Conservation (phyloP, 2,113 vertebrate genomes). For the Macrotus californicus region DNA sequence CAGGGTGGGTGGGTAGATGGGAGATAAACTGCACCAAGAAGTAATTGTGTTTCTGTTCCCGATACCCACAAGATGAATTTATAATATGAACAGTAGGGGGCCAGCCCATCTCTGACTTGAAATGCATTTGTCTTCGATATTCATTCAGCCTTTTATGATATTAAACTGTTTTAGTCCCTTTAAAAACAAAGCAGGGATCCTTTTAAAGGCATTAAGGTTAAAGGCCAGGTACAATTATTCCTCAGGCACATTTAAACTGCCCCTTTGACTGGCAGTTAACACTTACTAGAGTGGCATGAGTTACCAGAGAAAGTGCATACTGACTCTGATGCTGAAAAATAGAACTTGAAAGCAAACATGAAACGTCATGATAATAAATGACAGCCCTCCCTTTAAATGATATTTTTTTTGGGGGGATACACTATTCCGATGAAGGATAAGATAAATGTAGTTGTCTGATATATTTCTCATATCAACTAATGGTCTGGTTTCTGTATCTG, state of each 20-base stretch:
- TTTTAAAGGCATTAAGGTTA: constrained; percentile 66
- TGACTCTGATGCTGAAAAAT: background rate
- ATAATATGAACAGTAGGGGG: constrained; percentile 47
- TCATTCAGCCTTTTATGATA: constrained; percentile 61
- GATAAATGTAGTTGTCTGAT: constrained; percentile 24
- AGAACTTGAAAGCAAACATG: background rate
- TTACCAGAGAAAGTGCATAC: background rate
- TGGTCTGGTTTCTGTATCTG: background rate
- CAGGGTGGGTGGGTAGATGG: accelerated
- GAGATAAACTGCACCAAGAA: background rate
- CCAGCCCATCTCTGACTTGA: constrained; percentile 17
- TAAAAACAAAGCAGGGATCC: constrained; percentile 42
- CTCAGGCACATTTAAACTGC: constrained; percentile 27
- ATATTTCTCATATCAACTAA: constrained; percentile 12
- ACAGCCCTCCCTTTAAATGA: background rate
- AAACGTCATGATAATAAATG: constrained; percentile 16
- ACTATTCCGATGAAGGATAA: constrained; percentile 25
- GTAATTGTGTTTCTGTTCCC: constrained; percentile 46
- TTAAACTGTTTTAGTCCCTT: constrained; percentile 63
- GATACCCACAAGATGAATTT: constrained; percentile 42
- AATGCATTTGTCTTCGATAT: constrained; percentile 58
- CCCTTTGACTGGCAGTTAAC: constrained; percentile 13
- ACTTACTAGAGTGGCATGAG: background rate
- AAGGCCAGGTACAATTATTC: constrained; percentile 52
- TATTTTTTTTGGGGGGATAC: background rate